Percentiles rank a stretch among this genome's conserved stretches.
phyloP scores from a whole-genome alignment of 2,888 invertebrate genomes.

The Dicranocentrus wangi region DNA sequence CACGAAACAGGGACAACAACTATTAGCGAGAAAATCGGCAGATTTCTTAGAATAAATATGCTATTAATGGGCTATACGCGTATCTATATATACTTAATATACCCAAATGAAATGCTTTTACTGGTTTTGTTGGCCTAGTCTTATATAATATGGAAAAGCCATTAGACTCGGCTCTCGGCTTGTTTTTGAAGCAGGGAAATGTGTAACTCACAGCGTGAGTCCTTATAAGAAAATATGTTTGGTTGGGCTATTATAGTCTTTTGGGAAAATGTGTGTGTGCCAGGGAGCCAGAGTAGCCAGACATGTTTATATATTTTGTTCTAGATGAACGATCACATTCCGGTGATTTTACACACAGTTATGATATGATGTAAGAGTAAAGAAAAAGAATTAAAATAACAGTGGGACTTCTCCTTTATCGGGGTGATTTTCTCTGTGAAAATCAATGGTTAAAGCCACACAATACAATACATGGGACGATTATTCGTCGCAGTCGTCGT shows the following conservation, averaged over 20 bases:
- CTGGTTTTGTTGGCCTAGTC: too few species aligned
- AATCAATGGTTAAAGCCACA: not conserved
- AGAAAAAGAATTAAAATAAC: constrained; percentile 4
- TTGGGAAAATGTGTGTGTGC: constrained; percentile 5
- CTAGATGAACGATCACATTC: constrained; percentile 16
- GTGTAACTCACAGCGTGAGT: constrained; percentile 16
- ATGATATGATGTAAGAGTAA: too few species aligned
- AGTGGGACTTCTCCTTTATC: not conserved
- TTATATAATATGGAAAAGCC: constrained; percentile 2
- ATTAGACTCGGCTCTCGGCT: not conserved
- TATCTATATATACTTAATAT: too few species aligned
- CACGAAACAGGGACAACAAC: too few species aligned
- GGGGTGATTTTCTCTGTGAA: not conserved
- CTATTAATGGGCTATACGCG: too few species aligned
- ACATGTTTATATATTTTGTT: not conserved
- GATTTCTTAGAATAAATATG: too few species aligned
- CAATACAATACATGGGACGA: too few species aligned
- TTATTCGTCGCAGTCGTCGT: too few species aligned
- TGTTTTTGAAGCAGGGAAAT: not conserved
- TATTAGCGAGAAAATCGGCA: too few species aligned
- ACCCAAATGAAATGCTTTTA: too few species aligned
- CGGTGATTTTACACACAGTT: too few species aligned
- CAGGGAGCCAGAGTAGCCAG: constrained; percentile 1
- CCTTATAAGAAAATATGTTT: not conserved
- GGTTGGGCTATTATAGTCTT: too few species aligned